phyloP scores from a whole-genome alignment of 2,797 vertebrate genomes.

The Ciconia nigra region DNA sequence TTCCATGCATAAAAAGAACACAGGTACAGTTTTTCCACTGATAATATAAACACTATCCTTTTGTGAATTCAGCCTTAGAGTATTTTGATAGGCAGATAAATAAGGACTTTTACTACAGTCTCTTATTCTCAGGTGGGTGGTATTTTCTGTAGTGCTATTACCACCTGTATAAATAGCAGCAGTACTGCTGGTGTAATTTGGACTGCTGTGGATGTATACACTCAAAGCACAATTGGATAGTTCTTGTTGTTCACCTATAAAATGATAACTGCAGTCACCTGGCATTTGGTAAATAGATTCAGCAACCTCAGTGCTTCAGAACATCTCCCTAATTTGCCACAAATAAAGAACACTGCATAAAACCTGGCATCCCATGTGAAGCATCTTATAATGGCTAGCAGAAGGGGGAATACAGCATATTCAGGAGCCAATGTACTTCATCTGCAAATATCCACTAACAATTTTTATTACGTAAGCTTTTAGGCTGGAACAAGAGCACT shows the following conservation, averaged over 20 bases:
- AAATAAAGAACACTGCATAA: slow-evolving; percentile 9
- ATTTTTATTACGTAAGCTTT: not conserved
- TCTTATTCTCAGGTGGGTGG: not conserved
- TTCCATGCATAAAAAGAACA: not conserved
- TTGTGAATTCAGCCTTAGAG: not conserved
- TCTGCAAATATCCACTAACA: not conserved
- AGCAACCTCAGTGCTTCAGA: not conserved
- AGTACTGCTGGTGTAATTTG: not conserved
- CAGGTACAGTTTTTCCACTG: not conserved
- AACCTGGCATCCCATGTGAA: not conserved
- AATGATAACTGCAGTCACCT: not conserved
- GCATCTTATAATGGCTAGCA: not conserved
- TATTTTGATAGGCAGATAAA: slow-evolving; percentile 19
- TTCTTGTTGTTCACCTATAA: not conserved
- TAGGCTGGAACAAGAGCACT: not conserved
- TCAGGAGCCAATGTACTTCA: not conserved
- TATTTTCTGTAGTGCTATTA: slow-evolving; percentile 37
- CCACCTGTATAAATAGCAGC: slow-evolving; percentile 34
- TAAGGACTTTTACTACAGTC: not conserved
- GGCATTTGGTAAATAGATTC: not conserved
- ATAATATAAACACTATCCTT: not conserved
- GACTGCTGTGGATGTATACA: not conserved
- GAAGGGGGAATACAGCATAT: not conserved
- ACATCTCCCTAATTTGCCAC: not conserved
- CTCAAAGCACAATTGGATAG: not conserved